Conservation (phyloP, 2,888 invertebrate genomes). For the Chrysina gloriosa region DNA sequence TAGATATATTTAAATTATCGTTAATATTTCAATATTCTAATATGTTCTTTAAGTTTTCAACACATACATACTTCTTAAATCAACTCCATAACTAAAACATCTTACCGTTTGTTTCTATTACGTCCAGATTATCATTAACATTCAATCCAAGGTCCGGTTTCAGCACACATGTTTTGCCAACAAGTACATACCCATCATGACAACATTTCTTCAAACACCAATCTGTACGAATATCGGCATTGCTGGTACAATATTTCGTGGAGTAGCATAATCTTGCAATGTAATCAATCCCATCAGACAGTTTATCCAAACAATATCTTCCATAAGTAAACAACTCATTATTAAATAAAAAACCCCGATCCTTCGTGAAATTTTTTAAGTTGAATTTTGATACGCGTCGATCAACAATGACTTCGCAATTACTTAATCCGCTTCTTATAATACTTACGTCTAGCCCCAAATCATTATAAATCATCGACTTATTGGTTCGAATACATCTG, state of each 20-base stretch:
- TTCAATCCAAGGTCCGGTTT: constrained; percentile 55
- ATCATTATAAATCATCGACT: constrained; percentile 23
- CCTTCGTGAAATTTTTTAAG: constrained; percentile 4
- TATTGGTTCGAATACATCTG: constrained; percentile 39
- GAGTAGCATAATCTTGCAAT: constrained; percentile 52
- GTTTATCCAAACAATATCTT: constrained; percentile 51
- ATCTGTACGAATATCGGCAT: constrained; percentile 24
- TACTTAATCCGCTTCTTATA: constrained; percentile 53
- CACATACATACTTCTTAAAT: neutral
- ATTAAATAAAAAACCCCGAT: constrained; percentile 6
- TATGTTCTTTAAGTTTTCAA: neutral
- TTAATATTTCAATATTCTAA: neutral
- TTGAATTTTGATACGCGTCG: constrained; percentile 8
- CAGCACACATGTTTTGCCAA: constrained; percentile 52
- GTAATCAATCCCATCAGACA: constrained; percentile 37
- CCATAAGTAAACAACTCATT: constrained; percentile 22
- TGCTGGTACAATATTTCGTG: constrained; percentile 43
- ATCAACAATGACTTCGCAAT: constrained; percentile 54
- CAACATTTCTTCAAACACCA: constrained; percentile 69
- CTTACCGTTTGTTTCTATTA: constrained; percentile 32
- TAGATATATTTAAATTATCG: no score
- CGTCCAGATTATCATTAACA: constrained; percentile 47
- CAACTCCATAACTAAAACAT: neutral
- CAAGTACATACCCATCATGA: constrained; percentile 67
- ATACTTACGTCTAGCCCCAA: constrained; percentile 44